Evolutionary conservation across 2,888 invertebrate genomes (phyloP), one percentile per base, ranked within the genome.

Genomic region (Agonopterix heracliana): DNA sequence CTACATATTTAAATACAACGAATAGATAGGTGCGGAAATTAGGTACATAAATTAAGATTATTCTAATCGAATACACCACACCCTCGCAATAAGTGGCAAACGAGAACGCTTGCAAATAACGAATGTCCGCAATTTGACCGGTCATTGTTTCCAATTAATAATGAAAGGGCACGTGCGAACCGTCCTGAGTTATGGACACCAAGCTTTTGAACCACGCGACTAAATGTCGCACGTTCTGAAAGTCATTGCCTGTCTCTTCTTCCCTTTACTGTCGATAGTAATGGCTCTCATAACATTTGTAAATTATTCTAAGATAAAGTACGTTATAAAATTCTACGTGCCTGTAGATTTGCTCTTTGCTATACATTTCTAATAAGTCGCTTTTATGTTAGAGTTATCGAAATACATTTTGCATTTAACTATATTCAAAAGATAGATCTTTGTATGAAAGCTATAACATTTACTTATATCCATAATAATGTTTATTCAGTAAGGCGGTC

Each of bases 61-160:
- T 60, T 52, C 57, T 53, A 58, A 55, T 56, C 54, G 50, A 50
- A 53, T 54, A 51, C 52, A 66, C 77, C 69, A 75, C 74, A 55
- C 57, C 52, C 48, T n/a, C 46, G 49, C 49, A 50, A 52, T 62
- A 66, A 69, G 68, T 66, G 60, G 60, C 55, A 49, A 49, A 56
- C 47, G 26, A 48, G 66, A 63, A 55, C 70, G 70, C 66, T 58
- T 57, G 60, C 59, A 67, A 64, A 68, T 77, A 73, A 79, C 65
- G 69, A 78, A 80, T 80, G 76, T 57, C 53, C 35, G 63, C 75
- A 66, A 73, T 81, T 68, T 59, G 55, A 56, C 58, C 55, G 61
- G 69, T 71, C 71, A 69, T 64, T 75, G 82, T 80, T 64, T 48
- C 58, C 71, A 66, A 83, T 83, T 80, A 80, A 80, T 83, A 78